These are phyloP conservation scores for Pleuronectes platessa DNA, from an alignment of 2,113 vertebrate genomes.

Conservation along the genomic window DNA sequence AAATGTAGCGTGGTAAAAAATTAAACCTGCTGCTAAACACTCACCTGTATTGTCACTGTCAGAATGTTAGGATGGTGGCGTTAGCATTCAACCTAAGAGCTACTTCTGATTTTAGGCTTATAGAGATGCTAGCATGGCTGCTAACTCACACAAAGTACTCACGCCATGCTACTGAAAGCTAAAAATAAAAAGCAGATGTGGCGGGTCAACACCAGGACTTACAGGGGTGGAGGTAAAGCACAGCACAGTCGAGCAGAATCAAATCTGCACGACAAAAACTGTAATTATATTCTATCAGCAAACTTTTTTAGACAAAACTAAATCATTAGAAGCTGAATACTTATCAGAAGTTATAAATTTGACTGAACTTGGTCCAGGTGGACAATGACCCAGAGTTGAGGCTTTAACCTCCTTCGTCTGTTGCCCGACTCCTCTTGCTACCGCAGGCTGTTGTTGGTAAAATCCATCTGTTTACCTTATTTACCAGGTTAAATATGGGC, in stretches of 20 bases:
- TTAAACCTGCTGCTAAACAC: no score
- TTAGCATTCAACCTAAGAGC: no score
- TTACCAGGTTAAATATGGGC: conserved; percentile 22
- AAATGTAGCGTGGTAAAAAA: no score
- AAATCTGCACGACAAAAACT: neutral
- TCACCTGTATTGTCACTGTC: no score
- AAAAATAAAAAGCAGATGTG: no score
- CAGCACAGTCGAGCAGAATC: neutral
- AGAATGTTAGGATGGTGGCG: no score
- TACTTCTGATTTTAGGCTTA: no score
- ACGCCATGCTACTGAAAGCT: no score
- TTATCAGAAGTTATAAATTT: neutral
- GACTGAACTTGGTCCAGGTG: neutral
- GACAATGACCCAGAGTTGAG: neutral
- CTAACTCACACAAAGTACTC: no score
- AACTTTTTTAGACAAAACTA: neutral
- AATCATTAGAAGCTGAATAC: neutral
- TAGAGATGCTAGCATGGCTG: no score
- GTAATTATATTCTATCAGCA: neutral
- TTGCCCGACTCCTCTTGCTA: neutral
- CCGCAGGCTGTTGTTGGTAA: conserved; percentile 2
- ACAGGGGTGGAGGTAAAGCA: no score
- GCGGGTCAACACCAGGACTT: no score
- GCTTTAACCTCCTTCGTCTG: neutral
- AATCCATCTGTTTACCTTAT: conserved; percentile 8